These are phyloP conservation scores for Drosophila rufa DNA, from an alignment of 1,140 invertebrate species.

Conservation along the genomic window DNA sequence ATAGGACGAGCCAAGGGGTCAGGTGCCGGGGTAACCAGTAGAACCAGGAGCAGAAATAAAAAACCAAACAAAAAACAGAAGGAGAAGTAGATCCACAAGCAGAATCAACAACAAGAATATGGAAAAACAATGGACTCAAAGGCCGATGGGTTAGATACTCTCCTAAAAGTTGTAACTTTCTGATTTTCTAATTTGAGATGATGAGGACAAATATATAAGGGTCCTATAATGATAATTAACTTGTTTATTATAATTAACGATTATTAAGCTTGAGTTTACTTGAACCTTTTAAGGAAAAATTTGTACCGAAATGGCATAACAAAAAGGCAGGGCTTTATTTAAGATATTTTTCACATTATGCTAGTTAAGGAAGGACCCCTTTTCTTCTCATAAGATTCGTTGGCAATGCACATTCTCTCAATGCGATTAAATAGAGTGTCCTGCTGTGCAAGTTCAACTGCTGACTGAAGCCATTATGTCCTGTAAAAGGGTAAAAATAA, in stretches of 20 bases:
- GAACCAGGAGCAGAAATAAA: conserved; percentile 20
- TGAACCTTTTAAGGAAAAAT: not conserved
- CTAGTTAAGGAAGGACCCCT: not conserved
- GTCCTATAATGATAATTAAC: not conserved
- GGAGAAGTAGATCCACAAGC: conserved; percentile 26
- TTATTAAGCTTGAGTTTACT: too few relatives aligned
- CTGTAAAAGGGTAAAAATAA: conserved; percentile 24
- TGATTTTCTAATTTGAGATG: not conserved
- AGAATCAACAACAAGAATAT: conserved; percentile 28
- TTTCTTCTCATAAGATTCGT: not conserved
- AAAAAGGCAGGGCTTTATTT: not conserved
- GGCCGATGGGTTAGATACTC: conserved; percentile 23
- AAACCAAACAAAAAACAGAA: conserved; percentile 5
- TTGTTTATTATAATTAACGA: not conserved
- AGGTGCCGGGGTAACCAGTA: conserved; percentile 15
- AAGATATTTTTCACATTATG: too few relatives aligned
- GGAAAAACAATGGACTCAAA: conserved; percentile 23
- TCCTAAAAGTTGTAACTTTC: not conserved
- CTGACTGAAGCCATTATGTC: conserved; percentile 33
- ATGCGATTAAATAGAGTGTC: conserved; percentile 16
- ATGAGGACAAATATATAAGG: not conserved
- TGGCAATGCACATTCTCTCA: conserved; percentile 10
- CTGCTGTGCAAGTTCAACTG: conserved; percentile 23
- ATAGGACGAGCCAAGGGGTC: conserved; percentile 54
- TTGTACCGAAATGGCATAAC: not conserved